Percentiles rank a stretch among this genome's conserved stretches.
Evolutionary conservation across 2,113 vertebrate genomes (phyloP).

Genomic region (Ranitomeya variabilis): DNA sequence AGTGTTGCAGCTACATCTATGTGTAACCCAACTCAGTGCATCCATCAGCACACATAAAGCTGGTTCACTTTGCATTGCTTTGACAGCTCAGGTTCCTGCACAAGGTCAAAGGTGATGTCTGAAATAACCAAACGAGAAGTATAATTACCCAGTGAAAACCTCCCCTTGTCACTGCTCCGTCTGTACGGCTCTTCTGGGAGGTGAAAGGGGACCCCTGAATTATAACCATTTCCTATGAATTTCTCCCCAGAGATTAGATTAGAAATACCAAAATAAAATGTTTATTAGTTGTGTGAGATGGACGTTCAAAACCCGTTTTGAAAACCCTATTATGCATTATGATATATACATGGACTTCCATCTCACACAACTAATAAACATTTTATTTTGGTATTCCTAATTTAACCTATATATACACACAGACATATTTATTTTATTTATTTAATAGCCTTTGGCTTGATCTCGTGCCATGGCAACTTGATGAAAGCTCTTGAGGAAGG

Average conservation of each 20-base stretch:
- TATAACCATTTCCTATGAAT: slow-evolving; percentile 31
- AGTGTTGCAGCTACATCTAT: too few relatives aligned
- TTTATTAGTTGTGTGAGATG: slow-evolving; percentile 37
- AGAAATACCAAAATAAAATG: background rate
- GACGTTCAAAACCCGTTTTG: background rate
- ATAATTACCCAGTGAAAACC: slow-evolving; percentile 3
- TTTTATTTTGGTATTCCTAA: background rate
- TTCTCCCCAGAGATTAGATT: slow-evolving; percentile 10
- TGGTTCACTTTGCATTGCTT: background rate
- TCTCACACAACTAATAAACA: slow-evolving; percentile 43
- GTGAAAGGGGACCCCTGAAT: slow-evolving; percentile 44
- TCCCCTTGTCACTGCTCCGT: background rate
- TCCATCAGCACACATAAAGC: background rate
- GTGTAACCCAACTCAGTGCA: background rate
- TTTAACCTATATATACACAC: background rate
- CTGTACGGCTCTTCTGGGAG: slow-evolving; percentile 10
- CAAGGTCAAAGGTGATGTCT: slow-evolving; percentile 26
- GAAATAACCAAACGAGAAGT: slow-evolving; percentile 14
- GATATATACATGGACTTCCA: background rate
- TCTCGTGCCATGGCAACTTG: too few relatives aligned
- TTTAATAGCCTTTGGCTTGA: too few relatives aligned
- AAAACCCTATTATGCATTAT: background rate
- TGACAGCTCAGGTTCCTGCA: background rate
- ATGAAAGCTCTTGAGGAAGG: too few relatives aligned
- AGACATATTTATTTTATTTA: too few relatives aligned